Evolutionary conservation across 1,140 invertebrate genomes (phyloP).

Genomic region (Augochlora pura): DNA sequence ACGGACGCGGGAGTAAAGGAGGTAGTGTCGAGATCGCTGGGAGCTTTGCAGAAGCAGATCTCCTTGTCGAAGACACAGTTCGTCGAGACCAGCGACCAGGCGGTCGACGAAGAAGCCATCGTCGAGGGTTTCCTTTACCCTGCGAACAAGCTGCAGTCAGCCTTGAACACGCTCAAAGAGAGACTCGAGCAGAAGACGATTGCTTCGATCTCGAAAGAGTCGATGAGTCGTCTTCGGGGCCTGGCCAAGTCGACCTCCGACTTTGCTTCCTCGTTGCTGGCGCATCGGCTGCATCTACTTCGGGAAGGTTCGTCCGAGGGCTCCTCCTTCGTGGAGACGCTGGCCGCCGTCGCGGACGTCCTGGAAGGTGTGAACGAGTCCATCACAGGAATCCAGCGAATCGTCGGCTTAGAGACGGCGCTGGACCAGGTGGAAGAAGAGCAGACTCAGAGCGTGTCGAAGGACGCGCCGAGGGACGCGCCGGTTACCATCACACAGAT

Average conservation of each 20-base stretch:
- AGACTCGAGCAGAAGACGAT: constrained; percentile 24
- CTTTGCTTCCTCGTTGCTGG: constrained; percentile 56
- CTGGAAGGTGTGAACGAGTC: constrained; percentile 63
- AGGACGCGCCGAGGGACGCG: background rate
- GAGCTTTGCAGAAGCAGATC: constrained; percentile 73
- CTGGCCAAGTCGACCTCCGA: constrained; percentile 62
- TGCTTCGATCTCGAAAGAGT: constrained; percentile 10
- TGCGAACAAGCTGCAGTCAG: constrained; percentile 66
- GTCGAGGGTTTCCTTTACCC: constrained; percentile 76
- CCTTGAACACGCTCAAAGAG: constrained; percentile 64
- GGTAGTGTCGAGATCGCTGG: constrained; percentile 66
- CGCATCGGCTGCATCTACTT: constrained; percentile 55
- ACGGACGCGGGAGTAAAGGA: constrained; percentile 55
- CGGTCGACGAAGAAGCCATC: constrained; percentile 72
- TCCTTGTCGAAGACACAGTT: constrained; percentile 66
- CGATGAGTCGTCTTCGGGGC: constrained; percentile 53
- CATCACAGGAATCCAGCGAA: constrained; percentile 34
- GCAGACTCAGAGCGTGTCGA: background rate
- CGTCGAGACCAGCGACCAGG: constrained; percentile 58
- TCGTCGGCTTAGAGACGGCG: background rate
- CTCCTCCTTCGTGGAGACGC: constrained; percentile 71
- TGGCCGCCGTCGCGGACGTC: constrained; percentile 68
- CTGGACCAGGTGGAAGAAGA: background rate
- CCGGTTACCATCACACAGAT: constrained; percentile 39
- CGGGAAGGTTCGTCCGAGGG: constrained; percentile 59